phyloP scores from a whole-genome alignment of 1,140 invertebrate genomes.

The Drosophila obscura region DNA sequence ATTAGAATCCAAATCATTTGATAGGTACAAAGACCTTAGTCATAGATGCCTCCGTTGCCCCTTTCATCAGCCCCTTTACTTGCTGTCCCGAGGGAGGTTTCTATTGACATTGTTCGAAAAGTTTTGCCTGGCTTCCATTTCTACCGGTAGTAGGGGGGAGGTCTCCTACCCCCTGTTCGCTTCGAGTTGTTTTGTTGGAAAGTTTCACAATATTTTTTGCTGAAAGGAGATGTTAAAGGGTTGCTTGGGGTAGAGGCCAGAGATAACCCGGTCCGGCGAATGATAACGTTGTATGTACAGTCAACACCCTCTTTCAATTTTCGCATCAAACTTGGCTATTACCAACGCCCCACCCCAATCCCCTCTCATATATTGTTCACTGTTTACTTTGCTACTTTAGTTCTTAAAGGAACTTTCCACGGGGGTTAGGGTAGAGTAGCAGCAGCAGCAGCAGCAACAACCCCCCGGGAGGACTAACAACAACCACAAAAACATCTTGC shows the following conservation, averaged over 20 bases:
- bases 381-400: slow-evolving; percentile 71
- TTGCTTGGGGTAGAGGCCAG: slow-evolving; percentile 11
- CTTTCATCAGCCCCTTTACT: no score
- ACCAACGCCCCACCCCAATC: slow-evolving; percentile 10
- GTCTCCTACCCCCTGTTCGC: no score
- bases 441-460: not conserved
- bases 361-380: slow-evolving; percentile 35
- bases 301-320: slow-evolving; percentile 57
- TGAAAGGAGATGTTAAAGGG: slow-evolving; percentile 57
- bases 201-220: slow-evolving; percentile 58
- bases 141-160: no score
- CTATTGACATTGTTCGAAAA: slow-evolving; percentile 52
- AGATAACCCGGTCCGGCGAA: slow-evolving; percentile 29
- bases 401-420: slow-evolving; percentile 61
- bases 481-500: slow-evolving; percentile 53
- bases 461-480: slow-evolving; percentile 30
- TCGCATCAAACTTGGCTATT: slow-evolving; percentile 63
- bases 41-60: slow-evolving; percentile 40
- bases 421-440: not conserved
- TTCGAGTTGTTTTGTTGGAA: slow-evolving; percentile 54
- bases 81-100: slow-evolving; percentile 26
- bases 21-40: slow-evolving; percentile 53
- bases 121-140: slow-evolving; percentile 12
- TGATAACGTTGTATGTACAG: slow-evolving; percentile 53
- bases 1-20: slow-evolving; percentile 56